A percentile compares a stretch with the other conserved stretches of the same genome.
These are phyloP conservation scores for Catalaphyllia jardinei DNA, from an alignment of 64 coral and sea anemone genomes.

Conservation along the genomic window DNA sequence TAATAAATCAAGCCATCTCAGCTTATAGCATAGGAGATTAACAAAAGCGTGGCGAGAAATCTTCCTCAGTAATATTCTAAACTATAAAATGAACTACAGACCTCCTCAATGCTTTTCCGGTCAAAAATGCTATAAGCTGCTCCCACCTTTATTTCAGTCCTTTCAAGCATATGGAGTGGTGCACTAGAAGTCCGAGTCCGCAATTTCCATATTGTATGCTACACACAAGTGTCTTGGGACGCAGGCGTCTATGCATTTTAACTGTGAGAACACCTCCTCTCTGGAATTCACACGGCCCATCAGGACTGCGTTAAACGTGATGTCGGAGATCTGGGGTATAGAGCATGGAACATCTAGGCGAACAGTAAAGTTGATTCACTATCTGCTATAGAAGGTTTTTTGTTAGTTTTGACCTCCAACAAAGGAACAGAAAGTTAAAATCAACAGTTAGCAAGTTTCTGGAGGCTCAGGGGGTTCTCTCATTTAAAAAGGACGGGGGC, in stretches of 20 bases:
- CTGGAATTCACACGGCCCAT: conserved; percentile 8
- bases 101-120: conserved; percentile 5
- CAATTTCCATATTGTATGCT: conserved; percentile 35
- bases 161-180: not conserved
- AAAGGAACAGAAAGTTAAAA: no score
- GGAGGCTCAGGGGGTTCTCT: no score
- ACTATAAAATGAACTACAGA: no score
- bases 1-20: no score
- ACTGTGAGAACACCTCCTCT: conserved; percentile 23
- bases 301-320: not conserved
- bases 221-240: not conserved
- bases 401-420: no score
- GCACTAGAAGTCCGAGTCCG: not conserved
- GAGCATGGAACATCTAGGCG: not conserved
- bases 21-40: no score
- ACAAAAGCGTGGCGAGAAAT: no score
- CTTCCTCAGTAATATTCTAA: no score
- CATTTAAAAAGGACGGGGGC: no score
- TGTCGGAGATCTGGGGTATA: not conserved
- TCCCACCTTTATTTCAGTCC: not conserved
- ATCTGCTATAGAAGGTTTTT: not conserved
- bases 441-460: no score
- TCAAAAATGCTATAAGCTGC: not conserved
- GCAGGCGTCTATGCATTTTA: conserved; percentile 48
- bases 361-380: not conserved